phyloP scores from a whole-genome alignment of 2,113 vertebrate species.

The Symphodus melops region DNA sequence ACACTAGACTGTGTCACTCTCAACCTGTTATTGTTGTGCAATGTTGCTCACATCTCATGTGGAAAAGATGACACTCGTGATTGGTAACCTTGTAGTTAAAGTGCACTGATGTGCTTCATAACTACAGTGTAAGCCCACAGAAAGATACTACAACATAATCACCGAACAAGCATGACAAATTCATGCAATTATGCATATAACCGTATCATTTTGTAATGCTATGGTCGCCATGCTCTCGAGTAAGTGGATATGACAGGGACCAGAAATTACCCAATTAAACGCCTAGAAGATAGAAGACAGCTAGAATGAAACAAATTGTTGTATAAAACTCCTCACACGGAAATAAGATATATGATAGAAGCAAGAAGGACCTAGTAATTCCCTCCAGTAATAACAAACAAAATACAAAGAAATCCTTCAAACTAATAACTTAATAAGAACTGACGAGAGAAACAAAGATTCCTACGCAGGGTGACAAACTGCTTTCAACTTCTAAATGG shows the following conservation, averaged over 20 bases:
- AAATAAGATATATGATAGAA: not conserved
- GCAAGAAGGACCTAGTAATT: not conserved
- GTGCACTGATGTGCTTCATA: not conserved
- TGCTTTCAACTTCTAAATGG: too few species aligned
- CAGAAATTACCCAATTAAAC: not conserved
- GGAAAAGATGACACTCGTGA: slow-evolving; percentile 16
- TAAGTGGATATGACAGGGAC: not conserved
- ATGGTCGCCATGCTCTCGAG: not conserved
- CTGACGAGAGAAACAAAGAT: too few species aligned
- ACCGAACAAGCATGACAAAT: not conserved
- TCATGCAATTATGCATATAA: not conserved
- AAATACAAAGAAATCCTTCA: not conserved
- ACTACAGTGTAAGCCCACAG: not conserved
- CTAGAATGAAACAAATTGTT: not conserved
- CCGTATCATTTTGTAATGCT: not conserved
- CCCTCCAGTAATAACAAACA: not conserved
- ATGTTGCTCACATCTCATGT: slow-evolving; percentile 27
- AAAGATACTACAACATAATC: not conserved
- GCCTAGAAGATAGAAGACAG: not conserved
- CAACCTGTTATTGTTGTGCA: slow-evolving; percentile 68
- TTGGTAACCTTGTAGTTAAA: slow-evolving; percentile 26
- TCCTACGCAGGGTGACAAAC: too few species aligned
- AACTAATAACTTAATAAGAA: too few species aligned
- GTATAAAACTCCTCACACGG: too few species aligned
- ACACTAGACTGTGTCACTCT: slow-evolving; percentile 47